Evolutionary conservation across 2,797 vertebrate species (phyloP), one percentile per base, ranked within the genome.

Genomic region (Cossypha polioptera): DNA sequence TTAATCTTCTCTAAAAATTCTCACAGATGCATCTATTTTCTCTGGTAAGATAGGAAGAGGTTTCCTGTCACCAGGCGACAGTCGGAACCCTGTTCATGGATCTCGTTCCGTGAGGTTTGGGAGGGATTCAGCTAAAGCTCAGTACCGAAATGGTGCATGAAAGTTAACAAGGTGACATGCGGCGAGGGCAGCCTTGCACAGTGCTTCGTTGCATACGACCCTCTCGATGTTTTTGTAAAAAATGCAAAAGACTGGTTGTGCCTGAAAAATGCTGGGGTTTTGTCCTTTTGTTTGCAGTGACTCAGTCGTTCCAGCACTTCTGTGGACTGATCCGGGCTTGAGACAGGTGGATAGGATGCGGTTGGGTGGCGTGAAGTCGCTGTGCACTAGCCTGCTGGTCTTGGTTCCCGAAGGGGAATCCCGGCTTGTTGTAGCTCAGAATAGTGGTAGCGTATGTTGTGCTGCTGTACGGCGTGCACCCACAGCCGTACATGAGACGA

Each of bases 31-130:
- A n/a, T n/a, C n/a, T n/a, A n/a, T n/a, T n/a, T n/a, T n/a, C n/a
- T n/a, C n/a, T n/a, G n/a, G n/a, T n/a, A n/a, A n/a, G n/a, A n/a
- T n/a, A n/a, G n/a, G n/a, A n/a, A n/a, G n/a, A n/a, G n/a, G n/a
- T n/a, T n/a, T n/a, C 6, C 45, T 68, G 58, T 42, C 66, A 15
- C 51, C 55, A 8, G 55, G 40, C 1, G 47, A 7, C 33, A 9
- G 2, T 2, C 18, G 3, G 28, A 18, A 8, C 33, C 18, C 14
- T 6, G 2, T 7, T 29, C 8, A 0, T 8, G 35, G 25, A 1
- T 42, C 42, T 31, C 24, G 2, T 38, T 53, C 50, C 10, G 1
- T 21, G 19, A 8, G 29, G 4, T 71, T 72, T 35, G 25, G 21
- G 42, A 4, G 63, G 40, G 9, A 25, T 42, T 59, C 20, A 5